These are phyloP conservation scores for Tapera naevia DNA, from an alignment of 2,797 vertebrate genomes.

Conservation along the genomic window DNA sequence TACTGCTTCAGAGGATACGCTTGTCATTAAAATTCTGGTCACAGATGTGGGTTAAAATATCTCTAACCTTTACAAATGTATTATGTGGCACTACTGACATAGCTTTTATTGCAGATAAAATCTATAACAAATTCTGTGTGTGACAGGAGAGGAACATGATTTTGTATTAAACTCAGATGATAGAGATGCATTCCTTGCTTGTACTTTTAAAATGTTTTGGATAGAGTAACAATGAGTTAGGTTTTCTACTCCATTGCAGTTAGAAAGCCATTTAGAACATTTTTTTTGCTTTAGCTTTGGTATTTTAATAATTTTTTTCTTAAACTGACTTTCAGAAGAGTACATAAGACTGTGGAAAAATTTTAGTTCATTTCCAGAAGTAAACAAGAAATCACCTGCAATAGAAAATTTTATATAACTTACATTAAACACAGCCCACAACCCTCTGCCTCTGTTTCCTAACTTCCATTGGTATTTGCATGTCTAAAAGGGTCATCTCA, in stretches of 20 bases:
- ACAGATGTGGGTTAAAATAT: constrained; percentile 77
- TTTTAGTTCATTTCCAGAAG: constrained; percentile 45
- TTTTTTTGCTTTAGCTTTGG: constrained; percentile 17
- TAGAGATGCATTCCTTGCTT: constrained; percentile 64
- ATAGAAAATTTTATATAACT: neutral
- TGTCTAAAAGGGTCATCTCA: neutral
- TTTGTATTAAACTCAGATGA: constrained; percentile 74
- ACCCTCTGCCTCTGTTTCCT: neutral
- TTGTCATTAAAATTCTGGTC: constrained; percentile 76
- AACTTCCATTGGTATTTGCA: neutral
- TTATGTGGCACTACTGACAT: constrained; percentile 74
- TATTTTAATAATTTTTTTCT: constrained; percentile 54
- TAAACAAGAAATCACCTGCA: neutral
- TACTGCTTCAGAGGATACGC: constrained; percentile 52
- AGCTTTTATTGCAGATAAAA: constrained; percentile 78
- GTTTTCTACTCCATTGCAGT: constrained; percentile 15
- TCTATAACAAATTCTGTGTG: constrained; percentile 75
- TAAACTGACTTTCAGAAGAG: constrained; percentile 23
- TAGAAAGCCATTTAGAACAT: constrained; percentile 49
- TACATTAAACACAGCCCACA: fast-evolving
- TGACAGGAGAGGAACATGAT: constrained; percentile 72
- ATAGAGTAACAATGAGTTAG: constrained; percentile 54
- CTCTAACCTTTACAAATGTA: constrained; percentile 79
- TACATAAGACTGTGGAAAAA: neutral
- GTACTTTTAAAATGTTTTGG: constrained; percentile 65